These are phyloP conservation scores for Harpalus rubripes DNA, from an alignment of 2,888 invertebrate species.

Conservation along the genomic window DNA sequence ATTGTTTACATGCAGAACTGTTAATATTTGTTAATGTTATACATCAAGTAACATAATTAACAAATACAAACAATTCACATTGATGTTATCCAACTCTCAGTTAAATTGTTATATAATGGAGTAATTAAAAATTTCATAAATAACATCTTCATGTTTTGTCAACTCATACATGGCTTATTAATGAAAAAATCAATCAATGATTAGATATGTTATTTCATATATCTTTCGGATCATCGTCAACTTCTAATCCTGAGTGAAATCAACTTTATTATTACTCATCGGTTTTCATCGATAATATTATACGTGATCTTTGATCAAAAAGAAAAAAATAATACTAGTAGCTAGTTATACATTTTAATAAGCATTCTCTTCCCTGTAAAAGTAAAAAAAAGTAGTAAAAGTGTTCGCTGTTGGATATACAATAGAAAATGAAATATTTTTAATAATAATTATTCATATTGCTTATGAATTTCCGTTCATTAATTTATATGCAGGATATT, in stretches of 20 bases:
- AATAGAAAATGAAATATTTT: no score
- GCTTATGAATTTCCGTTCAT: no score
- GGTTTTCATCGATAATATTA: conserved; percentile 15
- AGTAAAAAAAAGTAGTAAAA: no score
- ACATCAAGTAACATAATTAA: neutral
- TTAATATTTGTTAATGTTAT: neutral
- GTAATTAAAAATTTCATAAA: conserved; percentile 28
- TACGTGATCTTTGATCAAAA: neutral
- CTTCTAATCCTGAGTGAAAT: conserved; percentile 20
- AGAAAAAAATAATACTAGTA: neutral
- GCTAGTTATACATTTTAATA: neutral
- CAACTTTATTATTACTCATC: conserved; percentile 27
- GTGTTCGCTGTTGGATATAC: no score
- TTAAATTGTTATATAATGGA: neutral
- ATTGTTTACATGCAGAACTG: conserved; percentile 6
- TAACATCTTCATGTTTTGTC: conserved; percentile 26
- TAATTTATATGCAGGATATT: no score
- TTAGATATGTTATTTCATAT: conserved; percentile 28
- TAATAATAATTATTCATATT: no score
- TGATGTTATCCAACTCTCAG: conserved; percentile 1
- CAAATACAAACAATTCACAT: conserved; percentile 4
- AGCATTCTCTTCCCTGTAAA: no score
- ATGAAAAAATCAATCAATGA: conserved; percentile 42
- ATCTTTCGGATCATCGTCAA: conserved; percentile 15
- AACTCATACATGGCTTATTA: conserved; percentile 38